phyloP scores from a whole-genome alignment of 2,113 vertebrate genomes.

The Ivindomyrus marchei region DNA sequence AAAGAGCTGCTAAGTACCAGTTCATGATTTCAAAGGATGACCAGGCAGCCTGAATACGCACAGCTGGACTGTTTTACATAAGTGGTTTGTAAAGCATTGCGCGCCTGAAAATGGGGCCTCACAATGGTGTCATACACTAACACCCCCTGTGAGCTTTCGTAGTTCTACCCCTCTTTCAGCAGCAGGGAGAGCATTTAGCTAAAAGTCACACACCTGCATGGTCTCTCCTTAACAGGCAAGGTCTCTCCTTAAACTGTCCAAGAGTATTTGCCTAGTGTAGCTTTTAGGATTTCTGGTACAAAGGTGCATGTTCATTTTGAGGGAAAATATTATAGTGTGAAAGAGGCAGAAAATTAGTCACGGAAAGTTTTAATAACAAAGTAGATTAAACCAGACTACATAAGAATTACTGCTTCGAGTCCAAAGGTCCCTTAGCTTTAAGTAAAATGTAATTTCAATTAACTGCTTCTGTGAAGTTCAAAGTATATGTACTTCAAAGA shows the following conservation, averaged over 20 bases:
- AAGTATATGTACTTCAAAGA: background rate
- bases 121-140: background rate
- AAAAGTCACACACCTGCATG: background rate
- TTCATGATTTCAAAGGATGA: slow-evolving; percentile 43
- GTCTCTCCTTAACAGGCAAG: background rate
- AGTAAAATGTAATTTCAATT: background rate
- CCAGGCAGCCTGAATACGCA: slow-evolving; percentile 17
- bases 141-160: background rate
- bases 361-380: background rate
- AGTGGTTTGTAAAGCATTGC: background rate
- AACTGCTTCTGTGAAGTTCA: background rate
- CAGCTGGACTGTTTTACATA: too few species aligned
- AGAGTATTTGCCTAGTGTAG: background rate
- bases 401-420: background rate
- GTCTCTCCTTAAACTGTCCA: background rate
- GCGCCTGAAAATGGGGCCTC: background rate
- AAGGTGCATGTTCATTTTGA: background rate
- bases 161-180: background rate
- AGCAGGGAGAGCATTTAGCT: background rate
- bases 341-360: background rate
- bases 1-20: slow-evolving; percentile 40
- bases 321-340: background rate
- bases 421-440: background rate
- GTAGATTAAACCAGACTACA: background rate
- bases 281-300: background rate